Conservation (phyloP, 2,888 invertebrate genomes). For the Papilio protenor region DNA sequence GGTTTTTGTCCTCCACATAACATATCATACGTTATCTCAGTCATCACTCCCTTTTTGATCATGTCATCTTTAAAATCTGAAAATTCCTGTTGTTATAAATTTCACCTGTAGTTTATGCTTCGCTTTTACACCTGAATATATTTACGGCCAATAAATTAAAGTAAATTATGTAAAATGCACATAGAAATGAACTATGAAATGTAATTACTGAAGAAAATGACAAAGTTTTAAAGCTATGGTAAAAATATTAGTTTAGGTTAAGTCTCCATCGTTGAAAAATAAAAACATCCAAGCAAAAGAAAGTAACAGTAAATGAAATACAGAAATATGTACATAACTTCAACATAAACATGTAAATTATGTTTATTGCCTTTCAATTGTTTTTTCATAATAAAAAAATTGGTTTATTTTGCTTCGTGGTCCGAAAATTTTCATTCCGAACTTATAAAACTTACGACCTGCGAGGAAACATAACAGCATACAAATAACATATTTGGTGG, state of each 20-base stretch:
- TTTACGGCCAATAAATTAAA: neutral
- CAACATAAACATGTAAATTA: neutral
- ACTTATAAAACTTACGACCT: conserved; percentile 17
- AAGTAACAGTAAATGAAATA: neutral
- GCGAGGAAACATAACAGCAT: conserved; percentile 3
- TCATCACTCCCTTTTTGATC: too few relatives aligned
- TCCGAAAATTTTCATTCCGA: conserved; percentile 8
- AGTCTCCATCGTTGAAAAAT: neutral
- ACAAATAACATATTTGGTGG: conserved; percentile 1
- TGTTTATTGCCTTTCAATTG: neutral
- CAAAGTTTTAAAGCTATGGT: too few relatives aligned
- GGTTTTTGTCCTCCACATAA: too few relatives aligned
- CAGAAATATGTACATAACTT: neutral
- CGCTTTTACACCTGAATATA: neutral
- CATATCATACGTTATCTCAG: too few relatives aligned
- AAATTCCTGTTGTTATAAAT: neutral
- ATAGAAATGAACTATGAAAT: too few relatives aligned
- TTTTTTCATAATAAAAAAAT: conserved; percentile 26
- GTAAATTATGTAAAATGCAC: neutral
- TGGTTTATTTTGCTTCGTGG: neutral
- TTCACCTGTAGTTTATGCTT: neutral
- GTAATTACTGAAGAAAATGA: too few relatives aligned
- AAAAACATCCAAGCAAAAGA: neutral
- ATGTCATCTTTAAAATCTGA: too few relatives aligned
- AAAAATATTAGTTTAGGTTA: too few relatives aligned